Evolutionary conservation across 2,113 vertebrate species (phyloP).

Genomic region (Puffinus mauretanicus): DNA sequence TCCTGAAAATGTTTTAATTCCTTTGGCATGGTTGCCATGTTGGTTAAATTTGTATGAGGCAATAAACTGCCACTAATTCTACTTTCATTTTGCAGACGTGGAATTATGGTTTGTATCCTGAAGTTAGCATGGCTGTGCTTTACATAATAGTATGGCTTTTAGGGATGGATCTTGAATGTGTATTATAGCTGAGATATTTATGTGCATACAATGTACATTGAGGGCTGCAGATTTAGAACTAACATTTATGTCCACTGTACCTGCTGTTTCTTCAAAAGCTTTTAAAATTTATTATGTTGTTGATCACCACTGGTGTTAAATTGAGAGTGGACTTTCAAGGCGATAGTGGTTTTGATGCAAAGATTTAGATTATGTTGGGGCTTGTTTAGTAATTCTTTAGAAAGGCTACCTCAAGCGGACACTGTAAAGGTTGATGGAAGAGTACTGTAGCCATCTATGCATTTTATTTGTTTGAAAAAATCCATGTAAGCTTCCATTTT

Average conservation of each 20-base stretch:
- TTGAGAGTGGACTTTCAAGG: conserved; percentile 64
- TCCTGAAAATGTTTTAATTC: conserved; percentile 91
- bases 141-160: conserved; percentile 70
- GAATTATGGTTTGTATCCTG: conserved; percentile 79
- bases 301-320: conserved; percentile 61
- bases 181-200: conserved; percentile 73
- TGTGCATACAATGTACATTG: conserved; percentile 63
- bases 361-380: conserved; percentile 62
- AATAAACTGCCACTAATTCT: conserved; percentile 86
- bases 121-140: conserved; percentile 81
- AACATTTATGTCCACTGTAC: conserved; percentile 69
- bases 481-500: conserved; percentile 46
- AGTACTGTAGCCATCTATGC: conserved; percentile 67
- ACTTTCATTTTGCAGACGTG: conserved; percentile 77
- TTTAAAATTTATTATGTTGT: conserved; percentile 64
- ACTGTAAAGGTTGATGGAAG: conserved; percentile 60
- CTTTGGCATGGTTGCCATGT: conserved; percentile 81
- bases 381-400: conserved; percentile 70
- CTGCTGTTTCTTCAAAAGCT: conserved; percentile 66
- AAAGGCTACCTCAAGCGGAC: conserved; percentile 76
- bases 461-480: conserved; percentile 55
- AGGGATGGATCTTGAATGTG: conserved; percentile 70
- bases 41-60: conserved; percentile 86
- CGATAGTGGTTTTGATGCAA: conserved; percentile 44
- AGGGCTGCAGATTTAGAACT: conserved; percentile 69